phyloP scores from a whole-genome alignment of 2,797 vertebrate species.

The Scleropages formosus region DNA sequence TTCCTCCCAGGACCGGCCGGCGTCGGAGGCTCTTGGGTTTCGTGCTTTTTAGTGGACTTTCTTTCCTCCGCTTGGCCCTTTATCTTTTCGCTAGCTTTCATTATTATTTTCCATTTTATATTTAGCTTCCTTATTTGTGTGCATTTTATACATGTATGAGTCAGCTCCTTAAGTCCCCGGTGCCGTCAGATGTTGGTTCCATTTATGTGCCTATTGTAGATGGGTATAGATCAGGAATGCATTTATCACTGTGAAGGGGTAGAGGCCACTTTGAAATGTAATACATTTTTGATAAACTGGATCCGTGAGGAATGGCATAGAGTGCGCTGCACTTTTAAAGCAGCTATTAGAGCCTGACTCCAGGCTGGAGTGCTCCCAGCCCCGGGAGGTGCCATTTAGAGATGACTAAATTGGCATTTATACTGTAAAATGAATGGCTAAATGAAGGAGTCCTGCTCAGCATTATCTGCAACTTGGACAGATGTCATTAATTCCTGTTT shows the following conservation, averaged over 20 bases:
- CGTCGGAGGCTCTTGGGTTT: background rate
- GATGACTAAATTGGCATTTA: conserved; percentile 59
- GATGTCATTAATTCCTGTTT: conserved; percentile 37
- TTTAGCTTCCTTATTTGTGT: conserved; percentile 2
- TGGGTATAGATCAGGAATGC: conserved; percentile 38
- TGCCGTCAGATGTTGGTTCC: conserved; percentile 12
- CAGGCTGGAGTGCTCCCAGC: conserved; percentile 56
- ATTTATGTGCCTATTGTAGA: conserved; percentile 37
- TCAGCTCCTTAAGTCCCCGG: conserved; percentile 9
- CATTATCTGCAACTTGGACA: conserved; percentile 41
- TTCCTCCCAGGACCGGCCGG: background rate
- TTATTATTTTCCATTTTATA: conserved; percentile 4
- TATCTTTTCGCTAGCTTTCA: background rate
- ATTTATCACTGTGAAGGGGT: conserved; percentile 44
- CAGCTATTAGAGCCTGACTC: conserved; percentile 58
- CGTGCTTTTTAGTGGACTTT: background rate
- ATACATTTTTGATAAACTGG: conserved; percentile 55
- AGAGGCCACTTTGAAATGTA: conserved; percentile 45
- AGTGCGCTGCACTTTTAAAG: conserved; percentile 45
- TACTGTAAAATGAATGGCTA: conserved; percentile 49
- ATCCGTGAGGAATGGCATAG: conserved; percentile 44
- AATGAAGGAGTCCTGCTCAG: conserved; percentile 39
- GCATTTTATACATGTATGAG: conserved; percentile 1
- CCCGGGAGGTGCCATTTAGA: conserved; percentile 73
- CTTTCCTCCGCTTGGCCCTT: background rate